These are phyloP conservation scores for Melitaea cinxia DNA, from an alignment of 1,140 invertebrate species.

Conservation along the genomic window DNA sequence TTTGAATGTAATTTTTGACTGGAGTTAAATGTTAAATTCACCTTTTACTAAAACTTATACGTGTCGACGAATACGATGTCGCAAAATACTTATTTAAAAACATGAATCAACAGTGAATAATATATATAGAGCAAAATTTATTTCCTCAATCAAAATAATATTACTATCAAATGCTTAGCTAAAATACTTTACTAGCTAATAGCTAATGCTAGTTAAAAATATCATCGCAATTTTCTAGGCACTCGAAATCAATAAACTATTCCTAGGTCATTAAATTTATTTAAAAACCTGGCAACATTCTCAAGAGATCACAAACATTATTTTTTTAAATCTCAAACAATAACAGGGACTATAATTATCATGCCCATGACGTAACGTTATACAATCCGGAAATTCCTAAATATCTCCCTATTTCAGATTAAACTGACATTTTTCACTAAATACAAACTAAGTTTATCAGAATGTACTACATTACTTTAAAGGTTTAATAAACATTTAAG, in stretches of 20 bases:
- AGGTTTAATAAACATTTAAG: not conserved
- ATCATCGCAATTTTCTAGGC: not conserved
- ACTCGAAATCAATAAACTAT: conserved; percentile 9
- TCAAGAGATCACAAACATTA: conserved; percentile 9
- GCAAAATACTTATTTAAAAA: too few species aligned
- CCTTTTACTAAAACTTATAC: too few species aligned
- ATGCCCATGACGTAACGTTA: conserved; percentile 30
- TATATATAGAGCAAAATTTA: too few species aligned
- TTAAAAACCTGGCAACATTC: conserved; percentile 2
- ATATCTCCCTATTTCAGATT: not conserved
- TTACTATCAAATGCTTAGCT: too few species aligned
- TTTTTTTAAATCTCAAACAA: conserved; percentile 15
- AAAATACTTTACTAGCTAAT: not conserved
- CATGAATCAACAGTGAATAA: too few species aligned
- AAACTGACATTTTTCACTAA: not conserved
- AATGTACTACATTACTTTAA: not conserved
- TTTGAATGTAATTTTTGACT: too few species aligned
- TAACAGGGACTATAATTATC: conserved; percentile 30
- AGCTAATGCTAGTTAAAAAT: not conserved
- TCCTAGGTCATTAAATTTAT: not conserved
- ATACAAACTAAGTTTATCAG: not conserved
- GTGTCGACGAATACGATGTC: too few species aligned
- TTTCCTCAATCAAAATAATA: too few species aligned
- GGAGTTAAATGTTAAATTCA: too few species aligned
- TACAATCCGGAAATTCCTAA: conserved; percentile 14